A percentile compares a stretch with the other conserved stretches of the same genome.
Conservation (phyloP, 2,113 vertebrate genomes). For the Chaetops frenatus region DNA sequence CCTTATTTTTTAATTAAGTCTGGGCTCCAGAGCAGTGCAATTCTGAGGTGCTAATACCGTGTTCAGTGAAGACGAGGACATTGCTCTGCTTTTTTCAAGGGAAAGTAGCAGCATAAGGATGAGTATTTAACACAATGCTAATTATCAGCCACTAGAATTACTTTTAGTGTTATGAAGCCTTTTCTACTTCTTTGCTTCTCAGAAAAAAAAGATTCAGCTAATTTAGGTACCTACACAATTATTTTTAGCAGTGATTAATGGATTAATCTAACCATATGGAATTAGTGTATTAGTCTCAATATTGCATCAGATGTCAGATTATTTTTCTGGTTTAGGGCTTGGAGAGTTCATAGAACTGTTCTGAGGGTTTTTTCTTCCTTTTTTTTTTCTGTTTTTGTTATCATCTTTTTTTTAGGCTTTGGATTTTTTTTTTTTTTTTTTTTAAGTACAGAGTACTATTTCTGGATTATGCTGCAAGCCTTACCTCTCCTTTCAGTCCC, state of each 20-base stretch:
- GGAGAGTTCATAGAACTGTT: neutral
- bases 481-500: neutral
- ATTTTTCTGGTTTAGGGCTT: neutral
- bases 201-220: neutral
- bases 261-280: constrained; percentile 2
- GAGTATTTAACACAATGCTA: neutral
- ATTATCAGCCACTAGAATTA: neutral
- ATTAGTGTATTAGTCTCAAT: constrained; percentile 17
- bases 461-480: neutral
- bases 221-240: neutral
- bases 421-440: neutral
- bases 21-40: neutral
- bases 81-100: neutral
- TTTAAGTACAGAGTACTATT: neutral
- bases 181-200: neutral
- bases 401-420: neutral
- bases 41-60: neutral
- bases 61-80: neutral
- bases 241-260: constrained; percentile 44
- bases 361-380: fast-evolving
- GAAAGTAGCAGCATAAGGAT: neutral
- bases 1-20: constrained; percentile 42
- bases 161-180: neutral
- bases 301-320: neutral
- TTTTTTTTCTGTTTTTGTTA: neutral